These are phyloP conservation scores for Cyanistes caeruleus DNA, from an alignment of 2,113 vertebrate species.

Conservation along the genomic window DNA sequence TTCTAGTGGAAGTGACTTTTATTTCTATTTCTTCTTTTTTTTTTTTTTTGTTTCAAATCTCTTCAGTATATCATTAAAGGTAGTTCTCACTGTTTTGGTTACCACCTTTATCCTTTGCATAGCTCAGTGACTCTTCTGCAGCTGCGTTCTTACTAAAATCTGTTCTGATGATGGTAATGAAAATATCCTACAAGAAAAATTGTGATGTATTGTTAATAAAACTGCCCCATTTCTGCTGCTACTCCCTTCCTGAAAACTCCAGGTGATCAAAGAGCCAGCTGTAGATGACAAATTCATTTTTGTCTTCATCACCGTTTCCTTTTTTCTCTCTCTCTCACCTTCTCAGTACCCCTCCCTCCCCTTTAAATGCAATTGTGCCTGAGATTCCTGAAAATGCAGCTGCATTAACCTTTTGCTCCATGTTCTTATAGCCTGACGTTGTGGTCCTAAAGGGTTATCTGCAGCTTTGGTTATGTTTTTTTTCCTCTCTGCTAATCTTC, in stretches of 20 bases:
- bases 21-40: slow-evolving; percentile 19
- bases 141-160: slow-evolving; percentile 19
- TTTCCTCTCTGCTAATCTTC: slow-evolving; percentile 69
- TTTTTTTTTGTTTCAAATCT: background rate
- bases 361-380: background rate
- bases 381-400: slow-evolving; percentile 42
- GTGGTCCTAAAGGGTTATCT: slow-evolving; percentile 67
- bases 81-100: slow-evolving; percentile 36
- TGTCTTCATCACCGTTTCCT: slow-evolving; percentile 34
- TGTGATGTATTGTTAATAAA: slow-evolving; percentile 8
- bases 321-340: slow-evolving; percentile 5
- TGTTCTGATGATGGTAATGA: background rate
- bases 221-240: background rate
- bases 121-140: slow-evolving; percentile 6
- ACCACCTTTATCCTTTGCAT: slow-evolving; percentile 43
- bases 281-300: slow-evolving; percentile 46
- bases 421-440: slow-evolving; percentile 7
- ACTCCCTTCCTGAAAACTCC: background rate
- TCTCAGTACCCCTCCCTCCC: background rate
- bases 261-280: slow-evolving; percentile 35
- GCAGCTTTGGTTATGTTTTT: slow-evolving; percentile 68
- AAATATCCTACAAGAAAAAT: slow-evolving; percentile 4
- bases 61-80: slow-evolving; percentile 17
- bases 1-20: slow-evolving; percentile 67
- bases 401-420: slow-evolving; percentile 25